phyloP scores from a whole-genome alignment of 2,888 invertebrate species.

The Leucozona laternaria region DNA sequence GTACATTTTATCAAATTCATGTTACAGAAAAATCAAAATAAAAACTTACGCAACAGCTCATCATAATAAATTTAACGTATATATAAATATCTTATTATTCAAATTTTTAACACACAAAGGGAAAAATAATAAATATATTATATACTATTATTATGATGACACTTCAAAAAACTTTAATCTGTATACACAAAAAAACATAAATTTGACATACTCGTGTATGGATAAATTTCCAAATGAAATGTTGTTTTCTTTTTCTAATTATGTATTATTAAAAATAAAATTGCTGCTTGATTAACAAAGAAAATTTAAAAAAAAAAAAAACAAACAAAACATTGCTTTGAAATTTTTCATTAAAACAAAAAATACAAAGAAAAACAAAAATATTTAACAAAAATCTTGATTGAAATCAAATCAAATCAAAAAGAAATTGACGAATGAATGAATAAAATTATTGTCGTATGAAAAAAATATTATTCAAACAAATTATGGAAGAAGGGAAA shows the following conservation, averaged over 20 bases:
- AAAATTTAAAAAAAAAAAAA: neutral
- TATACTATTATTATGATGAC: slow-evolving; percentile 41
- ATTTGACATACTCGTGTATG: slow-evolving; percentile 28
- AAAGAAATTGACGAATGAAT: slow-evolving; percentile 39
- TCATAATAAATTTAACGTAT: slow-evolving; percentile 29
- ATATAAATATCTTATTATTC: slow-evolving; percentile 37
- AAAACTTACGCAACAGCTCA: slow-evolving; percentile 16
- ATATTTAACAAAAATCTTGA: slow-evolving; percentile 11
- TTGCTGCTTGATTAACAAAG: slow-evolving; percentile 50
- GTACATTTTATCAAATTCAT: slow-evolving; percentile 40
- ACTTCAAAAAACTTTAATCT: slow-evolving; percentile 49
- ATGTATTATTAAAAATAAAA: neutral
- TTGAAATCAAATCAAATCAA: neutral
- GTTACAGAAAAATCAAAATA: slow-evolving; percentile 12
- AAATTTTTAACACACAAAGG: slow-evolving; percentile 24
- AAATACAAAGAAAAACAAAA: neutral
- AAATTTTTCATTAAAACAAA: slow-evolving; percentile 51
- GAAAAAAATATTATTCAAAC: slow-evolving; percentile 45
- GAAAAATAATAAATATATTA: slow-evolving; percentile 37
- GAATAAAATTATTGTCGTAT: slow-evolving; percentile 49
- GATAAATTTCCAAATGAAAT: slow-evolving; percentile 51
- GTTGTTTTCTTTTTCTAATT: slow-evolving; percentile 32
- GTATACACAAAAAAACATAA: slow-evolving; percentile 27
- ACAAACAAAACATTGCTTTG: slow-evolving; percentile 51
- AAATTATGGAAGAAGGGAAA: slow-evolving; percentile 48